Percentiles rank a stretch among this genome's conserved stretches.
These are phyloP conservation scores for Chrysochloris asiatica DNA, from an alignment of 2,113 vertebrate species.

Conservation along the genomic window DNA sequence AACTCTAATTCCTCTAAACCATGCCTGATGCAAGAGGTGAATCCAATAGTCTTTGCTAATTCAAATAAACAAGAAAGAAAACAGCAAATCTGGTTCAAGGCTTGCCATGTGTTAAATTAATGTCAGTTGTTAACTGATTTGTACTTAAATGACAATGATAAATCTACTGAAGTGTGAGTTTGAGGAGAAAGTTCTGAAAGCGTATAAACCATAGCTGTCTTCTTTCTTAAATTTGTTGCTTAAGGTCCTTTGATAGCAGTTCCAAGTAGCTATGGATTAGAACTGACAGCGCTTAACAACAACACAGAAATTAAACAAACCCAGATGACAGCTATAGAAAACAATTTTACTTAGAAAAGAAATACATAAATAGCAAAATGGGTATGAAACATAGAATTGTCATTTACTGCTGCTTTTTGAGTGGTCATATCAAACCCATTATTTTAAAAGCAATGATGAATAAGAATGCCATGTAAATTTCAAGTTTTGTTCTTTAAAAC, in stretches of 20 bases:
- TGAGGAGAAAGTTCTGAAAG: conserved; percentile 2
- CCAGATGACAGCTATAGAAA: background rate
- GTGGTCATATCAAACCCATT: background rate
- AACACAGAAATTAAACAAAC: conserved; percentile 13
- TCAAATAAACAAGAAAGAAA: background rate
- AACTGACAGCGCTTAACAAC: too few relatives aligned
- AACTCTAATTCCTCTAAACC: conserved; percentile 30
- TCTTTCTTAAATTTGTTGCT: conserved; percentile 20
- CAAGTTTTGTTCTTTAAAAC: background rate
- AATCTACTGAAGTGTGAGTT: conserved; percentile 20
- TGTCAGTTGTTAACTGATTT: conserved; percentile 56
- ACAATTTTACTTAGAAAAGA: conserved; percentile 31
- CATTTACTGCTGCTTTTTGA: background rate
- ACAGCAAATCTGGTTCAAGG: background rate
- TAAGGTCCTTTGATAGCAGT: background rate
- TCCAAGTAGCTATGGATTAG: too few relatives aligned
- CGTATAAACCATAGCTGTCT: background rate
- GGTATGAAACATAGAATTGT: background rate
- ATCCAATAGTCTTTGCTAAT: conserved; percentile 4
- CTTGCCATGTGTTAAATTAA: background rate
- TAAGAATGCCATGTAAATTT: background rate
- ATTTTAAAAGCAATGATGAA: background rate
- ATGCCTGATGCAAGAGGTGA: background rate
- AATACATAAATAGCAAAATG: background rate
- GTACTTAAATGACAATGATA: conserved; percentile 47